These are phyloP conservation scores for Laticauda laticaudata DNA, from an alignment of 2,113 vertebrate species.

Conservation along the genomic window DNA sequence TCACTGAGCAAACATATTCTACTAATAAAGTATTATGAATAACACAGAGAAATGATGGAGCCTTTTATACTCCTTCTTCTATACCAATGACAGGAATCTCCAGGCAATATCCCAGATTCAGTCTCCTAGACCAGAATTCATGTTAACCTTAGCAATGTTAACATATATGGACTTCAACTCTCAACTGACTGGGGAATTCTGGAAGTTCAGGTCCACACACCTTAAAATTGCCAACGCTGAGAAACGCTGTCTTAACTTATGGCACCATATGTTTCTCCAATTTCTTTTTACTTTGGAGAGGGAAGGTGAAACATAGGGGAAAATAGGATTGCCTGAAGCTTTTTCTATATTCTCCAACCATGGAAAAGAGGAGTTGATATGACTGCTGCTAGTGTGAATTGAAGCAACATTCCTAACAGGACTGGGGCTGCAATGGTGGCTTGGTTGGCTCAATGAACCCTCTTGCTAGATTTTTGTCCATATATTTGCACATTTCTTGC, in stretches of 20 bases:
- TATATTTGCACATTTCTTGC: too few relatives aligned
- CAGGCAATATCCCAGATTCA: neutral
- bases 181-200: too few relatives aligned
- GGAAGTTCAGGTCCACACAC: too few relatives aligned
- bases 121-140: neutral
- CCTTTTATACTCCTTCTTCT: neutral
- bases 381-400: neutral
- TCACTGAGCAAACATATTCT: neutral
- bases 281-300: neutral
- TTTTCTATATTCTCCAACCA: neutral
- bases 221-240: too few relatives aligned
- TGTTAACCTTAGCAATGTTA: too few relatives aligned
- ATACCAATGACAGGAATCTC: neutral
- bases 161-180: too few relatives aligned
- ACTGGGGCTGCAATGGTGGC: too few relatives aligned
- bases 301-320: neutral
- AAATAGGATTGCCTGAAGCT: neutral
- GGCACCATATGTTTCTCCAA: neutral
- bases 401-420: neutral
- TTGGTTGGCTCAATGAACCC: too few relatives aligned
- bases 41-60: neutral
- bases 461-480: too few relatives aligned
- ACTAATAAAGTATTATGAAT: neutral
- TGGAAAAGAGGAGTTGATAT: neutral
- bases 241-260: neutral